A percentile compares a stretch with the other conserved stretches of the same genome.
Conservation (phyloP, 1,140 invertebrate genomes). For the Drosophila nigrodunni region DNA sequence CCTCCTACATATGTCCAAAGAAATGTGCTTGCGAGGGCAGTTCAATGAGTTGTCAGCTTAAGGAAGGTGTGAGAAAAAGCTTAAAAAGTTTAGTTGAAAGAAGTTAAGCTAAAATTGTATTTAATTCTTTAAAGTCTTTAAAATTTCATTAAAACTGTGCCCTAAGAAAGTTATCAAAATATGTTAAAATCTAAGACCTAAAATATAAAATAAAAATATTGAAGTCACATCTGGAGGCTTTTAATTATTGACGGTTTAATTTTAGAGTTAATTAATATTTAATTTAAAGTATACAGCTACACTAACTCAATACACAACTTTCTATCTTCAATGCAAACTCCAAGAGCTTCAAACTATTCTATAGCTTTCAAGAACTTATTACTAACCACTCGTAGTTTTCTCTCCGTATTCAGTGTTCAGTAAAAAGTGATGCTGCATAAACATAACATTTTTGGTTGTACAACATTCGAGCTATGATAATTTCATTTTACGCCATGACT, state of each 20-base stretch:
- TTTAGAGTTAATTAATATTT: too few species aligned
- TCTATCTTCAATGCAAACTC: too few species aligned
- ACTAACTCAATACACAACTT: too few species aligned
- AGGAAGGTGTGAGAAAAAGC: not conserved
- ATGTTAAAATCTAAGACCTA: too few species aligned
- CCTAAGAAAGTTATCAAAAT: too few species aligned
- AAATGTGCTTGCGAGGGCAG: constrained; percentile 4
- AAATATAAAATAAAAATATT: too few species aligned
- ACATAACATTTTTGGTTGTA: constrained; percentile 2
- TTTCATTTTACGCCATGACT: constrained; percentile 61
- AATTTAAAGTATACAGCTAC: too few species aligned
- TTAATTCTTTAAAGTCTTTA: not conserved
- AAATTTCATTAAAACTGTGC: too few species aligned
- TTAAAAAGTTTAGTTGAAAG: not conserved
- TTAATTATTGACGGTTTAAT: too few species aligned
- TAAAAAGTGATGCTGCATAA: constrained; percentile 32
- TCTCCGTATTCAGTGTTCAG: not conserved
- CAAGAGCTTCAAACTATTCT: too few species aligned
- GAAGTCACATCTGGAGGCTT: too few species aligned
- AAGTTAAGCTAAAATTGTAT: not conserved
- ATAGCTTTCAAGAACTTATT: too few species aligned
- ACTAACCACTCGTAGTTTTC: constrained; percentile 5
- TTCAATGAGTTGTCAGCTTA: not conserved
- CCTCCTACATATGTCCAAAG: constrained; percentile 1
- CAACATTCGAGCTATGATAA: constrained; percentile 44